These are phyloP conservation scores for Melanerpes formicivorus DNA, from an alignment of 2,113 vertebrate genomes.

Conservation along the genomic window DNA sequence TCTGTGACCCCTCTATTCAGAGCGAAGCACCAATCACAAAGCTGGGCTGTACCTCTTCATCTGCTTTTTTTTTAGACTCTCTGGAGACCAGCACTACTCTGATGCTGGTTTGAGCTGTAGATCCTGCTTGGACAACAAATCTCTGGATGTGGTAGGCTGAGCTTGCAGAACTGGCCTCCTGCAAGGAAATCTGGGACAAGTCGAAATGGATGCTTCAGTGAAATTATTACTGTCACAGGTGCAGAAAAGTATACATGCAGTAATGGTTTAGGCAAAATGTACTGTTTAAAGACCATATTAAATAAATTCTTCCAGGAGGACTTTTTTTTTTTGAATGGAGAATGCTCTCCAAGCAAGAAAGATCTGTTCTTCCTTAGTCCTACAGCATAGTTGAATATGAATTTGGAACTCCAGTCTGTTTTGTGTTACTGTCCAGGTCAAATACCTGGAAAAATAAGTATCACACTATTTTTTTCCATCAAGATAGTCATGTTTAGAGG, in stretches of 20 bases:
- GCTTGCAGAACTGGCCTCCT: background rate
- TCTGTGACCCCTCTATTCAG: background rate
- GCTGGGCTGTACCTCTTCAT: background rate
- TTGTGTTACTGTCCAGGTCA: background rate
- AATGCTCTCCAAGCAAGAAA: constrained; percentile 1
- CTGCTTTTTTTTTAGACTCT: background rate
- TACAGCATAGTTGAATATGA: background rate
- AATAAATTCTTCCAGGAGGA: constrained; percentile 22
- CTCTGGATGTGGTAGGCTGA: background rate
- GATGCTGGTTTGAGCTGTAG: constrained; percentile 2
- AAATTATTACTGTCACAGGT: constrained; percentile 40
- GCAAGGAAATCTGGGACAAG: background rate
- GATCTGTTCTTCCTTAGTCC: constrained; percentile 25
- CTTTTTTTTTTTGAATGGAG: constrained; percentile 18
- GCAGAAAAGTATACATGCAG: constrained; percentile 12
- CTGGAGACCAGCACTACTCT: background rate
- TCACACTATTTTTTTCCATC: background rate
- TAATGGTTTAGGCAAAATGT: constrained; percentile 31
- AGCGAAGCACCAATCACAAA: background rate
- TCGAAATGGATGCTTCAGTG: constrained; percentile 43
- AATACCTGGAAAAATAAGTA: constrained; percentile 31
- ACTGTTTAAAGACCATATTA: constrained; percentile 42
- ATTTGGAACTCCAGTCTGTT: constrained; percentile 2
- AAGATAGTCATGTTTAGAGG: background rate
- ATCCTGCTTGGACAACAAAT: background rate